These are phyloP conservation scores for Phrynocephalus forsythii DNA, from an alignment of 2,797 vertebrate species.

Conservation along the genomic window DNA sequence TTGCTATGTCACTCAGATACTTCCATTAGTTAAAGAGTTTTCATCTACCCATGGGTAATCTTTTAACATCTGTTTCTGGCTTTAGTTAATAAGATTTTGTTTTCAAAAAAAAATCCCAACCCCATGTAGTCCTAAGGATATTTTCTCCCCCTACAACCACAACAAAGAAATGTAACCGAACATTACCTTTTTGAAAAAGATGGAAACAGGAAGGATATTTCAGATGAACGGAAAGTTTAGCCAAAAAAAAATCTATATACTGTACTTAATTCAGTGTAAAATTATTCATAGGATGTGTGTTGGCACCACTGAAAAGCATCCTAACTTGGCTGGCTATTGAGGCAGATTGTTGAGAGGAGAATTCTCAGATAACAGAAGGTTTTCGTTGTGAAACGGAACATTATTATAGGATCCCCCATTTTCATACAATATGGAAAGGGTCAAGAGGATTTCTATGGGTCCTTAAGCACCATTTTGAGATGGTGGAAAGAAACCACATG, in stretches of 20 bases:
- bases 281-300: neutral
- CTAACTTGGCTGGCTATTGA: neutral
- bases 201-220: neutral
- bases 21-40: too few relatives aligned
- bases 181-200: neutral
- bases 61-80: too few relatives aligned
- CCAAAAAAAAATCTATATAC: neutral
- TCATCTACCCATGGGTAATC: too few relatives aligned
- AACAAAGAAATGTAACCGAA: neutral
- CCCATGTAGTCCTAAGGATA: neutral
- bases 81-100: neutral
- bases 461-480: neutral
- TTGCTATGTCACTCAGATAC: too few relatives aligned
- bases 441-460: slow-evolving; percentile 33
- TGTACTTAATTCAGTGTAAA: slow-evolving; percentile 19
- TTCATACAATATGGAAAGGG: slow-evolving; percentile 9
- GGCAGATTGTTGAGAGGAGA: too few relatives aligned
- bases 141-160: neutral
- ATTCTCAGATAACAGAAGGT: too few relatives aligned
- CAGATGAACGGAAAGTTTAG: neutral
- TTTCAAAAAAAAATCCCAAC: too few relatives aligned
- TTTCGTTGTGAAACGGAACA: neutral
- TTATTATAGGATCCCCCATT: neutral
- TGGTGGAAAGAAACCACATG: slow-evolving; percentile 12
- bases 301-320: neutral